These are phyloP conservation scores for Allacma fusca DNA, from an alignment of 2,888 invertebrate genomes.

Conservation along the genomic window DNA sequence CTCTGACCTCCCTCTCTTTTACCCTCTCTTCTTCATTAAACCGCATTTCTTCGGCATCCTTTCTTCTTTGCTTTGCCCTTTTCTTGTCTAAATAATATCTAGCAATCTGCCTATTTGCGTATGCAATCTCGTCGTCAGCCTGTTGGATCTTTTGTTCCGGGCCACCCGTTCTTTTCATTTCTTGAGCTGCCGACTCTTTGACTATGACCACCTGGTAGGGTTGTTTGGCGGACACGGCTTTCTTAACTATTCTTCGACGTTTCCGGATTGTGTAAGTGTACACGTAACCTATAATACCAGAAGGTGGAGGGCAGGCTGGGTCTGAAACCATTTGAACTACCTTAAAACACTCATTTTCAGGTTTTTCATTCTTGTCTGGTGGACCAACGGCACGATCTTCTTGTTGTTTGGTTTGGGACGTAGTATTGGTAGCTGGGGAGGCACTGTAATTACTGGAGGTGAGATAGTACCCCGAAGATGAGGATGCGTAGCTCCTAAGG, in stretches of 20 bases:
- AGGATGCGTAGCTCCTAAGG: too few relatives aligned
- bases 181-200: not conserved
- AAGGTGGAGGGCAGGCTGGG: not conserved
- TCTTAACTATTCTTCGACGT: not conserved
- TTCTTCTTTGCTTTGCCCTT: not conserved
- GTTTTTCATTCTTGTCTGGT: not conserved
- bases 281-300: not conserved
- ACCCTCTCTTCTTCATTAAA: not conserved
- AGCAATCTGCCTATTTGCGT: not conserved
- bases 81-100: not conserved
- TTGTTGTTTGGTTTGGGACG: too few relatives aligned
- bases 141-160: not conserved
- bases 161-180: not conserved
- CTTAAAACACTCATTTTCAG: not conserved
- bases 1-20: not conserved
- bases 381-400: too few relatives aligned
- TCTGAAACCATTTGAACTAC: not conserved
- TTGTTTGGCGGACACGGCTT: not conserved
- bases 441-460: too few relatives aligned
- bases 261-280: not conserved
- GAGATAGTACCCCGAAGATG: too few relatives aligned
- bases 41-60: not conserved
- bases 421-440: too few relatives aligned
- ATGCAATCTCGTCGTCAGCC: not conserved
- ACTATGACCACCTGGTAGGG: not conserved